Base-by-base conservation (phyloP, 1,140 invertebrate species). In the Hypothenemus hampei region DNA sequence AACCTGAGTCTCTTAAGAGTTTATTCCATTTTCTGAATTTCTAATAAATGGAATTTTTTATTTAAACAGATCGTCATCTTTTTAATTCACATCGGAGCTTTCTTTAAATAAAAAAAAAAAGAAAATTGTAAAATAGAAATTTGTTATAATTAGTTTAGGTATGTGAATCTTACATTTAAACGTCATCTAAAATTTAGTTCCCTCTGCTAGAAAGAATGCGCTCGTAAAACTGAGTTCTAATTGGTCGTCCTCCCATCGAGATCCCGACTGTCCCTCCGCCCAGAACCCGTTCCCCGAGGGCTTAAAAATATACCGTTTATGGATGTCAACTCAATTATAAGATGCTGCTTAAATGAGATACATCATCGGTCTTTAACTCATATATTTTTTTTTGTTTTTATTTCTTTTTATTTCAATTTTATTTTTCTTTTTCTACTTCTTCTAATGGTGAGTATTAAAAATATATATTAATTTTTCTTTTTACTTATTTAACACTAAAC, bases 261-360 rank as follows among this genome's bases (percentile, higher is more conserved):
- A 2, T 49, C 43, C 58, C 55, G 56, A 57, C 7, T 4, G 16
- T 23, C 24, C 41, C n/a, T n/a, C 58, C 55, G 51, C 29, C 11
- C 15, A 16, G 16, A 26, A 41, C 49, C 19, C 35, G 22, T 22
- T 51, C 46, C 37, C 36, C 39, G 13, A 44, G 58, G 51, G 58
- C 52, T 56, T 60, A 60, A 56, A 60, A 59, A 53, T 56, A 60
- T 57, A 55, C 47, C 53, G 48, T 48, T 56, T 60, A 45, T 18
- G 54, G 45, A 48, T 63, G 59, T 61, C 61, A 61, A 44, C 56
- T 63, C 55, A 61, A 61, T 63, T 63, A 51, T 52, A 45, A 53
- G 49, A 50, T 58, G 46, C 53, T 35, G 33, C 45, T 61, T 60
- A 52, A 58, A 63, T 60, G 58, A 40, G 20, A 50, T 24, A 44